Base-by-base conservation (phyloP, 2,797 vertebrate genomes). In the Gobio occitaniae region DNA sequence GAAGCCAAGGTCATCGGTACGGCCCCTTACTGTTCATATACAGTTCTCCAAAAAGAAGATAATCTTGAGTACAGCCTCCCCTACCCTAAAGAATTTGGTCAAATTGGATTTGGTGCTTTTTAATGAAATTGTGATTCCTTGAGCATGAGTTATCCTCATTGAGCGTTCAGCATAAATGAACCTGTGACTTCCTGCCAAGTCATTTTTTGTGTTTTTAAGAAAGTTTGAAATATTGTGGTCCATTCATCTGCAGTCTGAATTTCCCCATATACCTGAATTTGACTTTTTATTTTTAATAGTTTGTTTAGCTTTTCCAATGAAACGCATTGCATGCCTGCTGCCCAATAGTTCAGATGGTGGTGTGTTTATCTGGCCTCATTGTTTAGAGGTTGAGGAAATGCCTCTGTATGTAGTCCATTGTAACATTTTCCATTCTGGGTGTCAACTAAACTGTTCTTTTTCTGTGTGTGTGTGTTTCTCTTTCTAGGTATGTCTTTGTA, bases 1-100 rank as follows among this genome's bases (percentile, higher is more conserved):
- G 98, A 99, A 93, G 98, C 98, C 84, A 99, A 98, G 94, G 97
- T 97, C 89, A 99, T 99, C 92, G 98, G 98, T 99, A 80, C 38
- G 95, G 38, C 36, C 9, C 63, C 48, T 68, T 77, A 38, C 1
- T 65, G 21, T 83, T 66, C 15, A 10, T 16, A 19, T 47, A 68
- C 3, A 52, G 59, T 21, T 75, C 10, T 52, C 47, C 5, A 52
- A 52, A 56, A 41, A 17, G 21, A 54, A 11, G 10, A 61, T 59
- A 17, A 6, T 82, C 41, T 32, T 72, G 17, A 32, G 10, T 36
- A 6, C 32, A 74, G 2, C 63, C 16, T 13, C 9, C 12, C 36
- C 11, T 17, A 56, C 36, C 17, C 54, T 25, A 72, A 21, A 47
- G 2, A 4, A 21, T 70, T 81, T 41, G 6, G 8, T 44, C 19